Conservation (phyloP, 1,140 invertebrate genomes). For the Elymnias hypermnestra region DNA sequence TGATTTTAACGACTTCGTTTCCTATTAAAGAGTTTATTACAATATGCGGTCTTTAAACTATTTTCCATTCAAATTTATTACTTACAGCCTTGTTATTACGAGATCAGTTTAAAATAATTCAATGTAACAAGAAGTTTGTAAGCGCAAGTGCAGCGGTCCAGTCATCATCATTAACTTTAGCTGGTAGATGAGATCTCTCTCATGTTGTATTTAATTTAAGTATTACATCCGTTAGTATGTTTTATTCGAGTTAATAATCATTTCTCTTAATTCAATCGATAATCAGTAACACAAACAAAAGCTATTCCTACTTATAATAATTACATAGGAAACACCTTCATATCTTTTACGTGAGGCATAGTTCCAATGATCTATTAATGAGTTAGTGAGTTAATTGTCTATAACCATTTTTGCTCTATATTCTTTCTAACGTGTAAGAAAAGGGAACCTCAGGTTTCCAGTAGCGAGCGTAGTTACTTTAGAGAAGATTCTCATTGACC, state of each 20-base stretch:
- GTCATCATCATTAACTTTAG: constrained; percentile 41
- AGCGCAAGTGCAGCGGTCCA: constrained; percentile 15
- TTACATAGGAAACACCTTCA: too few relatives aligned
- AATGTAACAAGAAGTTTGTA: constrained; percentile 2
- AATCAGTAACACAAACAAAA: too few relatives aligned
- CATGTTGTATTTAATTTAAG: constrained; percentile 29
- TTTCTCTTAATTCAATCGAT: constrained; percentile 18
- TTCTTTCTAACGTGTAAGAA: too few relatives aligned
- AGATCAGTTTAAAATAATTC: neutral
- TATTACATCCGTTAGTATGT: constrained; percentile 36
- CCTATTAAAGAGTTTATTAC: constrained; percentile 15
- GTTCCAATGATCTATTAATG: too few relatives aligned
- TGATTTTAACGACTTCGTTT: constrained; percentile 23
- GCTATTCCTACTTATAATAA: too few relatives aligned
- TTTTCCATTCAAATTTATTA: constrained; percentile 4
- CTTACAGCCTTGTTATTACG: constrained; percentile 8
- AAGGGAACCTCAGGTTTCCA: too few relatives aligned
- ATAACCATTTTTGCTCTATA: too few relatives aligned
- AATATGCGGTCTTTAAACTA: neutral
- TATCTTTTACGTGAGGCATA: too few relatives aligned
- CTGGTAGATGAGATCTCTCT: constrained; percentile 15
- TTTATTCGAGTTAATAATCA: constrained; percentile 24
- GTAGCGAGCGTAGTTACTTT: too few relatives aligned
- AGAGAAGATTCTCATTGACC: too few relatives aligned
- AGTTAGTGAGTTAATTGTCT: too few relatives aligned